Conservation (phyloP, 64 coral and sea anemone species). For the Actinia equina region DNA sequence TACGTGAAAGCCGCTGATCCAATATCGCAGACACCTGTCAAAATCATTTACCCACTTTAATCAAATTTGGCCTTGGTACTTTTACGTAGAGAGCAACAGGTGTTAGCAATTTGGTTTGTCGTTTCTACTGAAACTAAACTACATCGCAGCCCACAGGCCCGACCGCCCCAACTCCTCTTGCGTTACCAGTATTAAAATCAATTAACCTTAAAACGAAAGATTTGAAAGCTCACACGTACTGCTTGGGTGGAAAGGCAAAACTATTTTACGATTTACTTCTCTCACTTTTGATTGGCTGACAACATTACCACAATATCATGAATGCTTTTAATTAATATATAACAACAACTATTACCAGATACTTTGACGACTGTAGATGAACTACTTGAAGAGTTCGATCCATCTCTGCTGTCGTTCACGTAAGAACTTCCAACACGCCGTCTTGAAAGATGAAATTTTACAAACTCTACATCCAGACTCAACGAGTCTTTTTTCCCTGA, state of each 20-base stretch:
- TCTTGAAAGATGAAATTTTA: slow-evolving; percentile 96
- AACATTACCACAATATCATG: background rate
- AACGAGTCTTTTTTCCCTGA: slow-evolving; percentile 97
- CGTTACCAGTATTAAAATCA: too few species aligned
- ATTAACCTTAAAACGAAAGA: too few species aligned
- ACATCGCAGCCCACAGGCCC: too few species aligned
- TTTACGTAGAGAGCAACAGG: too few species aligned
- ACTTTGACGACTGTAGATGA: slow-evolving; percentile 95
- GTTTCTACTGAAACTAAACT: too few species aligned
- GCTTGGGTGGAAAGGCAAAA: too few species aligned
- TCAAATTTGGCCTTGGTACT: too few species aligned
- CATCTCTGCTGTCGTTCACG: slow-evolving; percentile 26
- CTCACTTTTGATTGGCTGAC: too few species aligned
- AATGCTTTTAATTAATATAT: background rate
- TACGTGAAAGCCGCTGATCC: slow-evolving; percentile 94
- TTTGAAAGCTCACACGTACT: too few species aligned
- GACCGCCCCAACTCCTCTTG: too few species aligned
- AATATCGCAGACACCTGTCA: slow-evolving; percentile 89
- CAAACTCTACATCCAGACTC: slow-evolving; percentile 94
- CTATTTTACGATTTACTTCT: too few species aligned
- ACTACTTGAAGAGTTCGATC: slow-evolving; percentile 50
- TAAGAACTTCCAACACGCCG: slow-evolving; percentile 56
- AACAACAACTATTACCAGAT: slow-evolving; percentile 54
- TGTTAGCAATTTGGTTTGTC: too few species aligned
- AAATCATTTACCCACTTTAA: background rate